phyloP scores from a whole-genome alignment of 2,888 invertebrate species.

The Lepidochitona cinerea region DNA sequence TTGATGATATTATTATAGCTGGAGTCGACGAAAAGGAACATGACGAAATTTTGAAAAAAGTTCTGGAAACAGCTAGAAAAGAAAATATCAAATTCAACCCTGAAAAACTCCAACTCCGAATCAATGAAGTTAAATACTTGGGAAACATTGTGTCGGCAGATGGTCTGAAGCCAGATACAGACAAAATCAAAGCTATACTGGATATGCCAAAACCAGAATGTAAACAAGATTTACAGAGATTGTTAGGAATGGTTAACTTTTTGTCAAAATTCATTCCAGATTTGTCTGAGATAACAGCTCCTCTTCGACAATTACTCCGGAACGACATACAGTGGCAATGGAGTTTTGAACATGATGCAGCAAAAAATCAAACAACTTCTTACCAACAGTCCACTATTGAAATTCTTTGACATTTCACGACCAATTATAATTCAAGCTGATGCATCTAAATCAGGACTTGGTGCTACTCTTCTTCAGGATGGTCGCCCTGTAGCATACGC shows the following conservation, averaged over 20 bases:
- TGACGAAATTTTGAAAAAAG: conserved; percentile 23
- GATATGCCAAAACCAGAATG: conserved; percentile 31
- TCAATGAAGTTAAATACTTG: conserved; percentile 27
- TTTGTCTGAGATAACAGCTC: conserved; percentile 28
- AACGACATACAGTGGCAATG: conserved; percentile 19
- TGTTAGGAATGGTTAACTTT: conserved; percentile 32
- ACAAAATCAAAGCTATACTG: conserved; percentile 31
- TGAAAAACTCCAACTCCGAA: conserved; percentile 23
- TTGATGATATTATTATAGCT: conserved; percentile 34
- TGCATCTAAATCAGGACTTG: conserved; percentile 28
- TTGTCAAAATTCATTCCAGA: conserved; percentile 31
- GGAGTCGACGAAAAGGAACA: conserved; percentile 30
- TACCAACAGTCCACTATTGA: conserved; percentile 25
- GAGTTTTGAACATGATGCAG: conserved; percentile 10
- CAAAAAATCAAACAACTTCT: conserved; percentile 24
- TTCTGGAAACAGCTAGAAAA: conserved; percentile 25
- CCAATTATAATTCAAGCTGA: conserved; percentile 19
- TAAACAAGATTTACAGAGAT: conserved; percentile 14
- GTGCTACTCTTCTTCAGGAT: conserved; percentile 27
- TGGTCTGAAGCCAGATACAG: not conserved
- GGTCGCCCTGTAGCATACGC: conserved; percentile 32
- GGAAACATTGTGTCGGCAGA: conserved; percentile 27
- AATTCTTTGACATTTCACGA: conserved; percentile 23
- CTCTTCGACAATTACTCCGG: conserved; percentile 27
- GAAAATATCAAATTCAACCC: conserved; percentile 31